These are phyloP conservation scores for Halesus radiatus DNA, from an alignment of 1,140 invertebrate species.

Conservation along the genomic window DNA sequence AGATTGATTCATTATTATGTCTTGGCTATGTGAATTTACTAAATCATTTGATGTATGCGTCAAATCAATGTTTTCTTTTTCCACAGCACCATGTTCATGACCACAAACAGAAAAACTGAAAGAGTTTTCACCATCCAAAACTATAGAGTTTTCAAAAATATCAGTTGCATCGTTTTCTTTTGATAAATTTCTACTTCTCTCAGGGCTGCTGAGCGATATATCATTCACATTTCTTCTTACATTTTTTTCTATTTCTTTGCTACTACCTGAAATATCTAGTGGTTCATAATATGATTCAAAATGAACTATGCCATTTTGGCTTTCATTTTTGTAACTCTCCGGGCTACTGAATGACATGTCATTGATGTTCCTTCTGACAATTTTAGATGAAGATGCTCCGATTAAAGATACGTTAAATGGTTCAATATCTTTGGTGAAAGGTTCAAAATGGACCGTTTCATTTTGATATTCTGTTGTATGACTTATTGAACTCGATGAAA, in stretches of 20 bases:
- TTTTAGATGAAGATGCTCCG: not conserved
- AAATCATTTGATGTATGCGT: slow-evolving; percentile 34
- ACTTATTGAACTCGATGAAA: too few species aligned
- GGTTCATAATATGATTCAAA: not conserved
- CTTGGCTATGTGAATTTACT: not conserved
- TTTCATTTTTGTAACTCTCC: not conserved
- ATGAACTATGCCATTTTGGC: not conserved
- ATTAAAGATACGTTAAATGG: too few species aligned
- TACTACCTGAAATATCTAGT: too few species aligned
- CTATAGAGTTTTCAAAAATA: slow-evolving; percentile 14
- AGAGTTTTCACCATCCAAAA: not conserved
- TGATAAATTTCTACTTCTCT: slow-evolving; percentile 2
- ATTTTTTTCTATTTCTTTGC: too few species aligned
- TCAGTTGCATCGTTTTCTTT: not conserved
- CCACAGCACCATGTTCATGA: not conserved
- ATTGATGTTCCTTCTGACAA: slow-evolving; percentile 28
- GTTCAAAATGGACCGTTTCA: too few species aligned
- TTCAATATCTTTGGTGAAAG: too few species aligned
- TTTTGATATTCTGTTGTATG: too few species aligned
- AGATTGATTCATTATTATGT: too few species aligned
- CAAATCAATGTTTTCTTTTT: slow-evolving; percentile 42
- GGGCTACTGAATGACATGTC: slow-evolving; percentile 14
- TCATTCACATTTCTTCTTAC: too few species aligned
- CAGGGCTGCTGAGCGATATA: not conserved
- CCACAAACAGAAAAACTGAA: not conserved